These are phyloP conservation scores for Teleopsis dalmanni DNA, from an alignment of 1,140 invertebrate species.

Conservation along the genomic window DNA sequence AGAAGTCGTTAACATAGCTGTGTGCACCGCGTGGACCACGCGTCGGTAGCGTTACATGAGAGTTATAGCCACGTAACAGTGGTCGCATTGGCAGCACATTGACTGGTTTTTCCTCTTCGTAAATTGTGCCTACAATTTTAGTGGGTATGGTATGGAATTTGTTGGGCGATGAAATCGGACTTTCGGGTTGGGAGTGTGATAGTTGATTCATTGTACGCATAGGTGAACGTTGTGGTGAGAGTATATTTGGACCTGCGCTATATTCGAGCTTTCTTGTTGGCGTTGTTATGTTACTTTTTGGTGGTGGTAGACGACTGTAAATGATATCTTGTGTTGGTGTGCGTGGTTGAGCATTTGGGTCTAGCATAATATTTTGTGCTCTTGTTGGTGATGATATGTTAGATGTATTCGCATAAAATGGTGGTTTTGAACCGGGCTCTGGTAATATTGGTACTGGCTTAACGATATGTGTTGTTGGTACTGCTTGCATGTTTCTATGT, in stretches of 20 bases:
- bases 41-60: conserved; percentile 61
- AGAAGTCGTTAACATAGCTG: conserved; percentile 43
- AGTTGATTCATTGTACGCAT: conserved; percentile 16
- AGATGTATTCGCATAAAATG: conserved; percentile 12
- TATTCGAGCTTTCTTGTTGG: conserved; percentile 29
- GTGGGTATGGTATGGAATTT: conserved; percentile 43
- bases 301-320: conserved; percentile 24
- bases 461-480: conserved; percentile 33
- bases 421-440: conserved; percentile 6
- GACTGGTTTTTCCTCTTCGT: conserved; percentile 70
- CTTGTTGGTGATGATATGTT: conserved; percentile 9
- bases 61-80: conserved; percentile 71
- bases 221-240: conserved; percentile 15
- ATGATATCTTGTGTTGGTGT: too few species aligned
- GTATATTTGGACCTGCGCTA: conserved; percentile 31
- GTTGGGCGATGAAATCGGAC: neutral
- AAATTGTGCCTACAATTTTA: conserved; percentile 31
- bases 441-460: conserved; percentile 18
- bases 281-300: conserved; percentile 19
- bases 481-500: conserved; percentile 41
- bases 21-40: conserved; percentile 49
- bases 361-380: neutral
- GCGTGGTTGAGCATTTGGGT: too few species aligned
- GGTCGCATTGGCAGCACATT: conserved; percentile 90
- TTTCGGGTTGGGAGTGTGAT: conserved; percentile 13